These are phyloP conservation scores for Chaetogeoica ovagalla DNA, from an alignment of 2,888 invertebrate genomes.

Conservation along the genomic window DNA sequence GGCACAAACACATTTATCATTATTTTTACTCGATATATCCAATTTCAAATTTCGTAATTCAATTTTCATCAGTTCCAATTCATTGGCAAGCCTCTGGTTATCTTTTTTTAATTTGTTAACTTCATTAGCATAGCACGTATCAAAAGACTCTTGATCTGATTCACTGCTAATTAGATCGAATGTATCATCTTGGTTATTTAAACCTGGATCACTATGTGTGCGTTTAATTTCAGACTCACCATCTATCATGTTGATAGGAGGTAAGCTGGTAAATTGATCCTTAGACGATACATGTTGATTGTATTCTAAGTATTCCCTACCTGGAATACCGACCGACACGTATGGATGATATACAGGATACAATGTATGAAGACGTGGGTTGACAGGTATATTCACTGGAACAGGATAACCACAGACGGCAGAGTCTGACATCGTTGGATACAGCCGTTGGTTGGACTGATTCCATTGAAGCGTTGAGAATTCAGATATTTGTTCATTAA, in stretches of 20 bases:
- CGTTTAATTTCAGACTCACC: constrained; percentile 52
- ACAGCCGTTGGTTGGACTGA: constrained; percentile 48
- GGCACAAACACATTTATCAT: constrained; percentile 30
- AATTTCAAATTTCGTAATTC: constrained; percentile 52
- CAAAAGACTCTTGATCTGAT: constrained; percentile 42
- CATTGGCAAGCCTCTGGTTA: constrained; percentile 51
- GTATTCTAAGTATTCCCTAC: constrained; percentile 41
- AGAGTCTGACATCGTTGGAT: constrained; percentile 54
- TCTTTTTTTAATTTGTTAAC: constrained; percentile 51
- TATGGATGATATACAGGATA: constrained; percentile 52
- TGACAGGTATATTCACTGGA: constrained; percentile 47
- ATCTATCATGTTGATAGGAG: constrained; percentile 52
- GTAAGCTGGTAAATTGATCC: constrained; percentile 54
- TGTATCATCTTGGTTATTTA: constrained; percentile 53
- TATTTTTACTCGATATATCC: constrained; percentile 42
- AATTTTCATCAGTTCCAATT: constrained; percentile 50
- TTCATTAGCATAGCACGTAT: constrained; percentile 51
- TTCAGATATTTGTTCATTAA: constrained; percentile 52
- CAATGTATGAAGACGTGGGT: constrained; percentile 47
- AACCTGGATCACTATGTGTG: constrained; percentile 54
- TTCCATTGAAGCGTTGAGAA: constrained; percentile 53
- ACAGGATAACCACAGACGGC: constrained; percentile 53
- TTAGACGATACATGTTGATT: constrained; percentile 23
- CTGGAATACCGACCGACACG: constrained; percentile 19
- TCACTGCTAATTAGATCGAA: constrained; percentile 52